phyloP scores from a whole-genome alignment of 2,888 invertebrate species.

The Labia minor region DNA sequence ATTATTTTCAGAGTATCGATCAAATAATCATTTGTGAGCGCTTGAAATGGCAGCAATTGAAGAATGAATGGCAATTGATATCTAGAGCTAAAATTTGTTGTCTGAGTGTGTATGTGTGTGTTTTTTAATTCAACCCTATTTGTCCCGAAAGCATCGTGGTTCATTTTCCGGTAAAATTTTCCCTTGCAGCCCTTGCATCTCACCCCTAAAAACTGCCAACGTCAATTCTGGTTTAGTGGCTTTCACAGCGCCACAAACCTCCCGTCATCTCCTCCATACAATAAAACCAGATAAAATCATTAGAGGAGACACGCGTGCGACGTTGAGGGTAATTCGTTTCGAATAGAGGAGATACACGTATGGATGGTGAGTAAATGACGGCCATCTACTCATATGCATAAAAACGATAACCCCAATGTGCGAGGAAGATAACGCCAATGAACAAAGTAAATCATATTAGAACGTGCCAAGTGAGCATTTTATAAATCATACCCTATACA shows the following conservation, averaged over 20 bases:
- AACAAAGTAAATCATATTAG: conserved; percentile 13
- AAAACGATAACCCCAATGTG: conserved; percentile 8
- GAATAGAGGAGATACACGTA: neutral
- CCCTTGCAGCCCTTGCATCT: neutral
- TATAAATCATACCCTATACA: conserved; percentile 1
- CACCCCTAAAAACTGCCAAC: neutral
- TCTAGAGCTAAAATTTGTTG: neutral
- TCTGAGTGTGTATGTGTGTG: too few species aligned
- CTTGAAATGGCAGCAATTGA: neutral
- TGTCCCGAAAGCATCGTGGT: neutral
- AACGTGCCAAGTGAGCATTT: conserved; percentile 13
- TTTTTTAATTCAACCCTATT: neutral
- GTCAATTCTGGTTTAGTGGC: conserved; percentile 8
- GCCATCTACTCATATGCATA: conserved; percentile 3
- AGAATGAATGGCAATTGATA: neutral
- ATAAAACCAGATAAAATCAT: conserved; percentile 13
- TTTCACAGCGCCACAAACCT: neutral
- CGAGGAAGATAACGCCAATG: neutral
- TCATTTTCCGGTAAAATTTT: neutral
- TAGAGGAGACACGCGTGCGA: conserved; percentile 4
- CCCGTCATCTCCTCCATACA: neutral
- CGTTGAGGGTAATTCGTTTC: conserved; percentile 8
- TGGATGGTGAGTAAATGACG: neutral
- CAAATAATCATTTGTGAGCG: neutral
- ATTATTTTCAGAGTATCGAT: neutral